Percentiles rank a stretch among this genome's conserved stretches.
These are phyloP conservation scores for Zaprionus ornatus DNA, from an alignment of 1,140 invertebrate species.

Conservation along the genomic window DNA sequence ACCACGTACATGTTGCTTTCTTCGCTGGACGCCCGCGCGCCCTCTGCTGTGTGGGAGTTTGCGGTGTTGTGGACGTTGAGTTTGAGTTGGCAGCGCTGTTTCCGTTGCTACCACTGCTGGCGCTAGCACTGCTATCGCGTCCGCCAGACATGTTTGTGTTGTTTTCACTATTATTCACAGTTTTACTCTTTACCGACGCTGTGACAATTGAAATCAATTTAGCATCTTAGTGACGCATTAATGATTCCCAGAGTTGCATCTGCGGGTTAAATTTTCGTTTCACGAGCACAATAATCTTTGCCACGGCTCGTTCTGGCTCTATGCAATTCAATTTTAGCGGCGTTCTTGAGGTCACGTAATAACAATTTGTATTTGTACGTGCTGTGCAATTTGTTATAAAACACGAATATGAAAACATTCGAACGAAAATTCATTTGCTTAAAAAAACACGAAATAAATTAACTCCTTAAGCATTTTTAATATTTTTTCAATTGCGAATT, in stretches of 20 bases:
- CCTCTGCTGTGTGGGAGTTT: conserved; percentile 59
- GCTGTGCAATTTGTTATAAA: conserved; percentile 54
- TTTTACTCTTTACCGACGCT: conserved; percentile 8
- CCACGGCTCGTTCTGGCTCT: conserved; percentile 32
- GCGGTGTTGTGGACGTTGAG: conserved; percentile 56
- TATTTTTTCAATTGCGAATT: conserved; percentile 10
- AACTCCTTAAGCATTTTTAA: neutral
- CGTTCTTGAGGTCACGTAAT: conserved; percentile 50
- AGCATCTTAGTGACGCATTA: conserved; percentile 24
- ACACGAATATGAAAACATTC: conserved; percentile 10
- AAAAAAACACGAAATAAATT: neutral
- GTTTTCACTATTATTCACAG: conserved; percentile 32
- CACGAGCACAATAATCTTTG: conserved; percentile 19
- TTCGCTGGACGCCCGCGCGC: conserved; percentile 90
- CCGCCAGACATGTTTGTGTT: conserved; percentile 69
- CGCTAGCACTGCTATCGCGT: conserved; percentile 67
- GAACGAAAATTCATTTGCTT: conserved; percentile 7
- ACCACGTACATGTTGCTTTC: conserved; percentile 92
- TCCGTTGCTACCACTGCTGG: conserved; percentile 33
- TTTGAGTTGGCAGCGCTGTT: conserved; percentile 33
- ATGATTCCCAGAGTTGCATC: conserved; percentile 16
- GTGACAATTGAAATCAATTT: conserved; percentile 14
- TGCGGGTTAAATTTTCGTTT: neutral
- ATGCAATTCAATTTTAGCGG: conserved; percentile 52
- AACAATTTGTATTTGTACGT: conserved; percentile 44